Conservation (phyloP, 2,888 invertebrate genomes). For the Portevinia maculata region DNA sequence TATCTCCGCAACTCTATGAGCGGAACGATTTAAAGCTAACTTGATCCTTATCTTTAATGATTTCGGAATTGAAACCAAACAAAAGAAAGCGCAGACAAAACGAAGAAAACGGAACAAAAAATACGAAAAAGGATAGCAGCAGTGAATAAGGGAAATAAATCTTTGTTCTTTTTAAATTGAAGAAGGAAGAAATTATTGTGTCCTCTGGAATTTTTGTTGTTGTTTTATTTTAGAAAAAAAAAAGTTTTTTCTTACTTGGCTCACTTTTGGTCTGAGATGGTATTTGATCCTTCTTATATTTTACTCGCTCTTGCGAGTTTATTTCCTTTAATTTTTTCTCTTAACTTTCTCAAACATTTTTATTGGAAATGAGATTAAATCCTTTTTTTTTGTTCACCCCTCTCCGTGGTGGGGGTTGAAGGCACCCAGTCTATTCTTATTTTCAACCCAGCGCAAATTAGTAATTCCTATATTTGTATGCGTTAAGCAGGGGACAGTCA, state of each 20-base stretch:
- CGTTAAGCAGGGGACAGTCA: constrained; percentile 34
- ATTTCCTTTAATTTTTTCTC: constrained; percentile 32
- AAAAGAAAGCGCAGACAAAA: constrained; percentile 56
- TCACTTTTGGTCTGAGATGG: constrained; percentile 59
- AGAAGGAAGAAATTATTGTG: constrained; percentile 74
- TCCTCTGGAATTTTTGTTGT: constrained; percentile 61
- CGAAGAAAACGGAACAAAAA: constrained; percentile 26
- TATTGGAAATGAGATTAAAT: constrained; percentile 74
- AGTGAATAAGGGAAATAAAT: constrained; percentile 61
- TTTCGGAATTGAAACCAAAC: constrained; percentile 75
- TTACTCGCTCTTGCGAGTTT: constrained; percentile 42
- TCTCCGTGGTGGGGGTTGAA: constrained; percentile 25
- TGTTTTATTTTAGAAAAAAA: constrained; percentile 7
- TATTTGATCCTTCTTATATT: constrained; percentile 71
- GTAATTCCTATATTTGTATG: constrained; percentile 69
- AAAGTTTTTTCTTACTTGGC: constrained; percentile 25
- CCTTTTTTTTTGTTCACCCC: constrained; percentile 46
- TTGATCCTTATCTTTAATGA: constrained; percentile 82
- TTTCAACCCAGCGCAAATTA: constrained; percentile 66
- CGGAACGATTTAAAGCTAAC: constrained; percentile 78
- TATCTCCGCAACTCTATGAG: constrained; percentile 34
- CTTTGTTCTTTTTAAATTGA: constrained; percentile 73
- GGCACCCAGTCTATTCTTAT: constrained; percentile 57
- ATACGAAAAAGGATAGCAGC: constrained; percentile 12
- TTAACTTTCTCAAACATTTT: constrained; percentile 72